These are phyloP conservation scores for Dufourea novaeangliae DNA, from an alignment of 1,140 invertebrate species.

Conservation along the genomic window DNA sequence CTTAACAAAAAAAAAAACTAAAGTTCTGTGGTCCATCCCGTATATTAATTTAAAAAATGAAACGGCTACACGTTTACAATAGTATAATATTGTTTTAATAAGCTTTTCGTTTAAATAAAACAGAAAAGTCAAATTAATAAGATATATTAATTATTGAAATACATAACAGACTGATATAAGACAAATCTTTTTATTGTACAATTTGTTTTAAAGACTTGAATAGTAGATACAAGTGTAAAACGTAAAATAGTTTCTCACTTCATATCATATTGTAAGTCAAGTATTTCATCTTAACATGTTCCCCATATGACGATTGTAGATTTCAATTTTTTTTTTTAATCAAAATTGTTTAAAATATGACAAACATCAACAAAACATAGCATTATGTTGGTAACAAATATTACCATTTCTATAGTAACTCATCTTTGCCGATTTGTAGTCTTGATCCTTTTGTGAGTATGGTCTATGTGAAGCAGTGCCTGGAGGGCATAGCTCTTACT, in stretches of 20 bases:
- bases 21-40: neutral
- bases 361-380: slow-evolving; percentile 51
- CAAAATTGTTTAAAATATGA: slow-evolving; percentile 35
- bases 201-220: slow-evolving; percentile 21
- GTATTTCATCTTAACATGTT: slow-evolving; percentile 25
- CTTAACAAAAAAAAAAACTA: no score
- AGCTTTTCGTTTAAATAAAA: slow-evolving; percentile 1
- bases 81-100: neutral
- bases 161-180: slow-evolving; percentile 29
- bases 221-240: slow-evolving; percentile 34
- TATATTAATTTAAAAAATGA: no score
- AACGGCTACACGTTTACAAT: no score
- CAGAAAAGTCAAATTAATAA: slow-evolving; percentile 31
- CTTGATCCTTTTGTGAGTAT: slow-evolving; percentile 35
- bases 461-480: slow-evolving; percentile 17
- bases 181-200: slow-evolving; percentile 48
- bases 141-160: slow-evolving; percentile 5
- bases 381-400: slow-evolving; percentile 48
- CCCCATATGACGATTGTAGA: neutral
- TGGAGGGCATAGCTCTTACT: slow-evolving; percentile 24
- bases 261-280: slow-evolving; percentile 12
- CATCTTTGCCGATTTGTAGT: slow-evolving; percentile 38
- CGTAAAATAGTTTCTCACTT: slow-evolving; percentile 35
- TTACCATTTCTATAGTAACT: slow-evolving; percentile 42
- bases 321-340: slow-evolving; percentile 30